Base-by-base conservation (phyloP, 2,888 invertebrate species). In the Tryphoninae sp. region DNA sequence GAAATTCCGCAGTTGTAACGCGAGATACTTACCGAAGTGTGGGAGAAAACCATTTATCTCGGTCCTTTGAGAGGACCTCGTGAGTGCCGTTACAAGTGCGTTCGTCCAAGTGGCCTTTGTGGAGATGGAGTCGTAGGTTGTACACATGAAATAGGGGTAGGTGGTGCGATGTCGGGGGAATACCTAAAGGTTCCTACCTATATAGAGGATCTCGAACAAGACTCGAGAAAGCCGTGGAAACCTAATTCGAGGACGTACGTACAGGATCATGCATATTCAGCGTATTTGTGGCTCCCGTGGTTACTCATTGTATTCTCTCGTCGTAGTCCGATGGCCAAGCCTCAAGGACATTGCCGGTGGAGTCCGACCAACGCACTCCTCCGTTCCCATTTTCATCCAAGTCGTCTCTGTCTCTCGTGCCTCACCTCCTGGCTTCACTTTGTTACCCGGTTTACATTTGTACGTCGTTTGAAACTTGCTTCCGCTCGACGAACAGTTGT, bases 211-310 rank as follows among this genome's bases (percentile, higher is more conserved):
- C 49, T 13, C 61, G 83, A 86, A 86, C 86, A 86, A 86, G 85
- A 87, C 87, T 87, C 84, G 80, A 86, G 87, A 84, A 88, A 86
- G 86, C 85, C 86, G 85, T 85, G 86, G 87, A 86, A 89, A 89
- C 88, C 89, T 89, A 90, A 90, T 90, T 90, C 89, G 87, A 89
- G 88, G 88, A 89, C 86, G 85, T 86, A 87, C 83, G 86, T 87
- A 89, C 78, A 76, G 84, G 86, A 85, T 90, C 89, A 89, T 90
- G 89, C 88, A 91, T 90, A 91, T 91, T 90, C 90, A 90, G 84
- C 86, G 88, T 88, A 89, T 89, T 89, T 88, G 89, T 86, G 88
- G 83, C 80, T 85, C 85, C 85, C 84, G 86, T 83, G 87, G 83
- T 86, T 86, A 86, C 86, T 88, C 88, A 87, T 89, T 88, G 88